Percentiles rank a stretch among this genome's conserved stretches.
These are phyloP conservation scores for Trissolcus basalis DNA, from an alignment of 1,140 invertebrate species.

Conservation along the genomic window DNA sequence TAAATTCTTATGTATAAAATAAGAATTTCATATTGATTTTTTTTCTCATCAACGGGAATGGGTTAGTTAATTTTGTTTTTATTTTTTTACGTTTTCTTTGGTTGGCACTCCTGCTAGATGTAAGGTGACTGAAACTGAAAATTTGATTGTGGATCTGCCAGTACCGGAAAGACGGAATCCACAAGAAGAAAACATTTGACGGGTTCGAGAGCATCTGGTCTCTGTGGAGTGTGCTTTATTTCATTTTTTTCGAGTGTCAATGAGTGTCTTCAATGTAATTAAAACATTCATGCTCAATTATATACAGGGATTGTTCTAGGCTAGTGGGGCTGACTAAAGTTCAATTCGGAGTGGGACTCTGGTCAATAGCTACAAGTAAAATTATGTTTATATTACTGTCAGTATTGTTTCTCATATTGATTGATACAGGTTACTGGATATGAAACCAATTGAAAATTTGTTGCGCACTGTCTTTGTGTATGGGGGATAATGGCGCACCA, in stretches of 20 bases:
- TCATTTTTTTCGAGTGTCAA: constrained; percentile 47
- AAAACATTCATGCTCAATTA: constrained; percentile 61
- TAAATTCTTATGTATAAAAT: too few relatives aligned
- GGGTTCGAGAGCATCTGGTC: constrained; percentile 33
- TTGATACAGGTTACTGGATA: too few relatives aligned
- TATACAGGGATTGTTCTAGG: constrained; percentile 59
- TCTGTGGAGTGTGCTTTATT: constrained; percentile 49
- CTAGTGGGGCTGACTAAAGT: constrained; percentile 52
- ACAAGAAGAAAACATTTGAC: constrained; percentile 3
- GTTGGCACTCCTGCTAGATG: too few relatives aligned
- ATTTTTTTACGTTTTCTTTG: too few relatives aligned
- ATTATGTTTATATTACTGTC: too few relatives aligned
- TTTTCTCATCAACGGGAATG: too few relatives aligned
- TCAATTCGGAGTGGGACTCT: constrained; percentile 46
- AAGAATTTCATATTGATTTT: too few relatives aligned
- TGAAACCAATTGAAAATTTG: background rate
- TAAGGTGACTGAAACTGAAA: too few relatives aligned
- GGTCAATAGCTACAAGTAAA: constrained; percentile 48
- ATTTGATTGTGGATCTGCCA: too few relatives aligned
- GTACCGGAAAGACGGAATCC: too few relatives aligned
- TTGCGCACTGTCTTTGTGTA: constrained; percentile 23
- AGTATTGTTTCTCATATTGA: too few relatives aligned
- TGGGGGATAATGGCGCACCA: constrained; percentile 58
- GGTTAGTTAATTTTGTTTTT: too few relatives aligned
- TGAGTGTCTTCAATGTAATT: constrained; percentile 54